Evolutionary conservation across 2,888 invertebrate species (phyloP).

Genomic region (Trachelus tabidus): DNA sequence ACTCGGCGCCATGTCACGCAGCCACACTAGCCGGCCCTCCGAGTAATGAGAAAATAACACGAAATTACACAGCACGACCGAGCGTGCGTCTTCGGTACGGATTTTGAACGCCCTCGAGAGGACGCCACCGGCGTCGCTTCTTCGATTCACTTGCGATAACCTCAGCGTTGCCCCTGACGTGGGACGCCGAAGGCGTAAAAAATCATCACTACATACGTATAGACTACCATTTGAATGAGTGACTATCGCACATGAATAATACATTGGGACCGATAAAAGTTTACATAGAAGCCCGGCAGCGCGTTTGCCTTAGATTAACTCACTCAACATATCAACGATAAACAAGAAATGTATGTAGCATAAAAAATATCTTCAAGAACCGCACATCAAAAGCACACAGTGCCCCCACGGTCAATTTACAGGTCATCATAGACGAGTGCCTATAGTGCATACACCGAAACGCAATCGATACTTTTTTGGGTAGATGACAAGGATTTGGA

Average conservation of each 20-base stretch:
- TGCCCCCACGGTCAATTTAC: neutral
- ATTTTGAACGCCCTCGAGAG: conserved; percentile 33
- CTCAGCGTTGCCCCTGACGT: neutral
- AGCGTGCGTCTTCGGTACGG: conserved; percentile 40
- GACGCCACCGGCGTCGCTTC: conserved; percentile 32
- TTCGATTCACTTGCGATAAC: neutral
- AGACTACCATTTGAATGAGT: neutral
- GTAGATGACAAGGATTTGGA: neutral
- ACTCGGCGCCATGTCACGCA: conserved; percentile 37
- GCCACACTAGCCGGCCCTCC: conserved; percentile 30
- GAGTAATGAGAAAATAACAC: conserved; percentile 54
- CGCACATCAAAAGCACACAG: neutral
- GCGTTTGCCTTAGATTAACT: neutral
- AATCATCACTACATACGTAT: neutral
- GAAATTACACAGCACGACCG: conserved; percentile 52
- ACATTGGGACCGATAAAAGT: neutral
- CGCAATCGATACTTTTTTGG: neutral
- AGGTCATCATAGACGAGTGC: neutral
- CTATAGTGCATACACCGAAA: neutral
- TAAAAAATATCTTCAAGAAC: neutral
- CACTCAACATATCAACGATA: neutral
- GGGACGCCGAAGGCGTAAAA: neutral
- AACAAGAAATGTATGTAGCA: neutral
- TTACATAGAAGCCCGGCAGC: neutral
- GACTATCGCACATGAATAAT: neutral